Base-by-base conservation (phyloP, 1,140 invertebrate species). In the Hycleus phaleratus region DNA sequence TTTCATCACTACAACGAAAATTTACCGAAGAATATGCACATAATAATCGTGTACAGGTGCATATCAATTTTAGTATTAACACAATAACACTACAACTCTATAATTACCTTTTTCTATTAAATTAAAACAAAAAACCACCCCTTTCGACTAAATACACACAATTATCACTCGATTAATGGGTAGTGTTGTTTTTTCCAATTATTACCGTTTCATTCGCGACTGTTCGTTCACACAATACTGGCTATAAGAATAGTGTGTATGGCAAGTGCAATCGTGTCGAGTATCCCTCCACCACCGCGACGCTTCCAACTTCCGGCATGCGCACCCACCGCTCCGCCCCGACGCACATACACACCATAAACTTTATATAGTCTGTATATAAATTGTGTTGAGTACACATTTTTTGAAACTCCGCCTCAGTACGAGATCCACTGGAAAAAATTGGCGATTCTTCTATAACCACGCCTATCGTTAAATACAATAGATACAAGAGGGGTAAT, bases 401-500 rank as follows among this genome's bases (percentile, higher is more conserved):
- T 56, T 56, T 56, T 56, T 56, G 42, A 26, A 38, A 38, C 55
- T 49, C 55, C 55, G 55, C 55, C 55, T 56, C 48, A 46, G 46
- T 45, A 48, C 11, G 46, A 42, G 38, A 49, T 38, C 11, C 46
- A 49, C 55, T 46, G 46, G 40, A 49, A 56, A 56, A 56, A 56
- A 56, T 49, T 49, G 26, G 40, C 55, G 12, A 56, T 49, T 49
- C 46, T 56, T 49, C 10, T 12, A 42, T 25, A 43, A 49, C 55
- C 55, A 56, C 55, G 55, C 55, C 55, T 44, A 42, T 46, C 26
- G 32, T 32, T 32, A 32, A 32, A 32, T 32, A 32, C 32, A 32
- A 32, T 32, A 18, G n/a, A 55, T n/a, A 11, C 32, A 11, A 46
- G 55, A 46, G 24, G 18, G 18, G 24, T 26, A 11, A 45, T 44